Evolutionary conservation across 2,797 vertebrate genomes (phyloP).

Genomic region (Nannoperca obscura): DNA sequence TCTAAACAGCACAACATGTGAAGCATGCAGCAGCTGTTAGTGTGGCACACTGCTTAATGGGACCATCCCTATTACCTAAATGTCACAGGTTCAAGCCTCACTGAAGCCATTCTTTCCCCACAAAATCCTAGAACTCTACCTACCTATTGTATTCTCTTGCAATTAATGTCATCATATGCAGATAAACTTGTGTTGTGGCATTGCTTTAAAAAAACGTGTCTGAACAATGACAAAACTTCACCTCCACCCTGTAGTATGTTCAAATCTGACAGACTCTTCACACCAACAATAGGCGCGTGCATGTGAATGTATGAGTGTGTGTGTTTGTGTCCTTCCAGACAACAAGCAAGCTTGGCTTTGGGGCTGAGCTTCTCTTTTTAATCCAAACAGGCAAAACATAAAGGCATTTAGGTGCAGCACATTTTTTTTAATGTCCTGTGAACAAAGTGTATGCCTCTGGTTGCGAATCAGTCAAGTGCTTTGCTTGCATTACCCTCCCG

Average conservation of each 20-base stretch:
- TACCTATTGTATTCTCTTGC: not conserved
- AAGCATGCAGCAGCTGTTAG: slow-evolving; percentile 36
- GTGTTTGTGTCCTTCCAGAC: slow-evolving; percentile 34
- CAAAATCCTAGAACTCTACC: not conserved
- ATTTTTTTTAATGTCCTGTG: not conserved
- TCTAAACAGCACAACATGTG: slow-evolving; percentile 13
- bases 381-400: slow-evolving; percentile 27
- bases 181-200: not conserved
- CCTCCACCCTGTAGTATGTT: not conserved
- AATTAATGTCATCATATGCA: slow-evolving; percentile 6
- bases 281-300: slow-evolving; percentile 1
- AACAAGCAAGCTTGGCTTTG: slow-evolving; percentile 30
- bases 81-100: slow-evolving; percentile 17
- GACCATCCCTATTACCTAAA: slow-evolving; percentile 23
- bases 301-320: not conserved
- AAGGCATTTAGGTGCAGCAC: slow-evolving; percentile 43
- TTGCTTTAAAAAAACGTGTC: not conserved
- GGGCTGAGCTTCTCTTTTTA: slow-evolving; percentile 26
- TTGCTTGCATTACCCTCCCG: not conserved
- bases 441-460: slow-evolving; percentile 14
- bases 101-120: not conserved
- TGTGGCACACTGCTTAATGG: not conserved
- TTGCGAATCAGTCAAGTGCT: not conserved
- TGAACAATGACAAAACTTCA: slow-evolving; percentile 6
- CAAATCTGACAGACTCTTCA: slow-evolving; percentile 8